Conservation (phyloP, 1,140 invertebrate genomes). For the Drosophila ficusphila region DNA sequence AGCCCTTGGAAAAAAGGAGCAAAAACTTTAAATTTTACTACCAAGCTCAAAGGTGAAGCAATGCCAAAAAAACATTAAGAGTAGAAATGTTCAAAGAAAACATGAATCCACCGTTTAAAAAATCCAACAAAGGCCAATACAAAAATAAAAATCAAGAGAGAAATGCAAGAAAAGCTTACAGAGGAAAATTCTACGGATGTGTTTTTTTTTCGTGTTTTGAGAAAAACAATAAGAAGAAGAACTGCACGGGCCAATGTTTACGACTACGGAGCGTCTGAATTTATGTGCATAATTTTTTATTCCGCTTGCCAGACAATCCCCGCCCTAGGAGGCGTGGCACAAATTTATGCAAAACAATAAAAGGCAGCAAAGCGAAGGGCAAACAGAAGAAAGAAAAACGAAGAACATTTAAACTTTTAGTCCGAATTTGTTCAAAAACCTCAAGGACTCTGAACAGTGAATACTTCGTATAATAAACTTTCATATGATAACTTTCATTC, state of each 20-base stretch:
- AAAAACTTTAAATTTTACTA: constrained; percentile 44
- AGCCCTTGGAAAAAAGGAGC: constrained; percentile 15
- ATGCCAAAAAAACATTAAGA: constrained; percentile 22
- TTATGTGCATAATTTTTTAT: constrained; percentile 80
- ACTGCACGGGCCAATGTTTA: constrained; percentile 56
- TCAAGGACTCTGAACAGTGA: constrained; percentile 2
- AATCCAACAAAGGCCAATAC: constrained; percentile 57
- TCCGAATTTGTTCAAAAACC: neutral
- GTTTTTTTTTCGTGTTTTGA: constrained; percentile 5
- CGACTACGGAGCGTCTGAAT: constrained; percentile 64
- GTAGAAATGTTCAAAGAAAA: constrained; percentile 37
- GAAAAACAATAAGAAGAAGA: constrained; percentile 19
- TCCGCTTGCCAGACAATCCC: constrained; percentile 42
- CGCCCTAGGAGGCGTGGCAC: constrained; percentile 40
- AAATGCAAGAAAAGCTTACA: constrained; percentile 42
- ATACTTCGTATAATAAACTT: neutral
- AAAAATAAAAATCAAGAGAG: constrained; percentile 24
- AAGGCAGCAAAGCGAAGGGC: constrained; percentile 24
- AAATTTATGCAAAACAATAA: constrained; percentile 55
- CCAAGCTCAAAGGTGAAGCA: constrained; percentile 36
- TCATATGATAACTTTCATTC: no score
- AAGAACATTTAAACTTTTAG: constrained; percentile 20
- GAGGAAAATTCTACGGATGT: constrained; percentile 34
- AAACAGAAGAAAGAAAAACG: neutral
- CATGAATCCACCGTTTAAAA: constrained; percentile 41